phyloP scores from a whole-genome alignment of 2,797 vertebrate species.

The Borostomias antarcticus region DNA sequence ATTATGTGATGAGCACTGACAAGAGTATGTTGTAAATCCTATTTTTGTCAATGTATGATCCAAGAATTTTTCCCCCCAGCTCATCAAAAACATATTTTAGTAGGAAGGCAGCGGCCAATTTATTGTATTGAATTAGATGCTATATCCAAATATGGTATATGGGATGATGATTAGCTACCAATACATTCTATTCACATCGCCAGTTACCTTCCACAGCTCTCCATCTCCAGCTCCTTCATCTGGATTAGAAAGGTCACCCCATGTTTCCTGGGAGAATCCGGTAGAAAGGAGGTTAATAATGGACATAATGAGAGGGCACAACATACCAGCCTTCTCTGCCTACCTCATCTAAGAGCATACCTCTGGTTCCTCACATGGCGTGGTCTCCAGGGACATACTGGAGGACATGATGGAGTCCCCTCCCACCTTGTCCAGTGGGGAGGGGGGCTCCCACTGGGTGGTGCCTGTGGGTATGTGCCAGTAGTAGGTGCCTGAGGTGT shows the following conservation, averaged over 20 bases:
- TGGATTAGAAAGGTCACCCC: slow-evolving; percentile 67
- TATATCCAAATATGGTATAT: background rate
- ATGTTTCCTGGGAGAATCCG: slow-evolving; percentile 64
- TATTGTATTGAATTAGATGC: background rate
- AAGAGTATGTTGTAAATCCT: background rate
- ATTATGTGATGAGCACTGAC: background rate
- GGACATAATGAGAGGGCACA: background rate
- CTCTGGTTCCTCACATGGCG: slow-evolving; percentile 85
- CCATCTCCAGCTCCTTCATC: slow-evolving; percentile 69
- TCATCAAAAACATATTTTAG: background rate
- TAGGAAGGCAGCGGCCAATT: background rate
- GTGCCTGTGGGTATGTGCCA: slow-evolving; percentile 97
- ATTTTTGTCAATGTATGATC: background rate
- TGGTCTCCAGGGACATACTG: slow-evolving; percentile 79
- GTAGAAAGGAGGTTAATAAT: slow-evolving; percentile 4
- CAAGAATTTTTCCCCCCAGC: too few relatives aligned
- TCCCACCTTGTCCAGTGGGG: slow-evolving; percentile 70
- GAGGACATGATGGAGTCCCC: slow-evolving; percentile 74
- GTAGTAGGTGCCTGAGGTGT: slow-evolving; percentile 95
- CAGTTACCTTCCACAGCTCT: slow-evolving; percentile 82
- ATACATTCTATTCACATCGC: background rate
- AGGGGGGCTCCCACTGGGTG: slow-evolving; percentile 94
- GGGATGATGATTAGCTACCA: background rate
- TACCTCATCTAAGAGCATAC: slow-evolving; percentile 57
- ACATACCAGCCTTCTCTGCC: background rate